Evolutionary conservation across 2,888 invertebrate species (phyloP).

Genomic region (Dermolepida albohirtum): DNA sequence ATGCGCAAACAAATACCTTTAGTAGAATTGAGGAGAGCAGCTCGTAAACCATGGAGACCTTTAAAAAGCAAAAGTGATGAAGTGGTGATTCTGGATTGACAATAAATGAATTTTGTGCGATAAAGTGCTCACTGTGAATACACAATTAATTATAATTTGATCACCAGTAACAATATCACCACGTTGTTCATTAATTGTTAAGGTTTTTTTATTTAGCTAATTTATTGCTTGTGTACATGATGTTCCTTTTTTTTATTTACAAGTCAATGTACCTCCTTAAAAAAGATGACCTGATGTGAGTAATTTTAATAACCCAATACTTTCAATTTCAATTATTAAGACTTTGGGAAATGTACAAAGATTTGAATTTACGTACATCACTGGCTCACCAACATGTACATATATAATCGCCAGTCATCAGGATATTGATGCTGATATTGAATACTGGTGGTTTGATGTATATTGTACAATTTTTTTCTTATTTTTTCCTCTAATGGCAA

Average conservation of each 20-base stretch:
- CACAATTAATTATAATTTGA: constrained; percentile 44
- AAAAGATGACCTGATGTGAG: constrained; percentile 13
- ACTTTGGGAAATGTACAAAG: constrained; percentile 38
- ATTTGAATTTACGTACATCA: constrained; percentile 31
- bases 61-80: constrained; percentile 67
- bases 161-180: constrained; percentile 57
- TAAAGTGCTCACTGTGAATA: constrained; percentile 58
- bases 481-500: constrained; percentile 52
- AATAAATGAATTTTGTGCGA: constrained; percentile 41
- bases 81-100: constrained; percentile 78
- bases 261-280: constrained; percentile 32
- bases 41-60: constrained; percentile 86
- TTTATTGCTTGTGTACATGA: constrained; percentile 43
- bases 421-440: constrained; percentile 42
- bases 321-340: constrained; percentile 26
- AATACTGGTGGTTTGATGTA: constrained; percentile 51
- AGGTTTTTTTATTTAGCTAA: constrained; percentile 41
- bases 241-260: constrained; percentile 40
- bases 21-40: constrained; percentile 83
- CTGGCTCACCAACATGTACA: constrained; percentile 41
- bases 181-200: constrained; percentile 40
- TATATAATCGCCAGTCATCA: constrained; percentile 35
- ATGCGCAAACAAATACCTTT: constrained; percentile 84
- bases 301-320: constrained; percentile 27
- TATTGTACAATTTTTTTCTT: constrained; percentile 54